Conservation (phyloP, 2,113 vertebrate genomes). For the Brachirus orientalis region DNA sequence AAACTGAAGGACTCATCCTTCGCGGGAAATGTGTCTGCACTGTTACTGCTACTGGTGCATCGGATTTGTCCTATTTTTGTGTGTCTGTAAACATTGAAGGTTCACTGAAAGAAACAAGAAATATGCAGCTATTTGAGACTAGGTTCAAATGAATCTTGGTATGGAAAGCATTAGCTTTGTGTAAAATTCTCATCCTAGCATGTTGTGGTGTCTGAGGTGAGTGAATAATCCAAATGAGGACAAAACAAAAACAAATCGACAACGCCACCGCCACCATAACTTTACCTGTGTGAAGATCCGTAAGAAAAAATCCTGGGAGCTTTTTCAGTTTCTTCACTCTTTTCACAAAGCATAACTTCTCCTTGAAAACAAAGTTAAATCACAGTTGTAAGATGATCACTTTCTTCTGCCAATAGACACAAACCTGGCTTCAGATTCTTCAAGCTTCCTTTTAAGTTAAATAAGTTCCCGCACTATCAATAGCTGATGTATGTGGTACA, state of each 20-base stretch:
- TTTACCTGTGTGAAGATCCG: constrained; percentile 59
- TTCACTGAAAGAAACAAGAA: no score
- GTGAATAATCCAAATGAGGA: neutral
- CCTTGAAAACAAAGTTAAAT: neutral
- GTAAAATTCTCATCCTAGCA: no score
- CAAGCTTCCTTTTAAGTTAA: constrained; percentile 1
- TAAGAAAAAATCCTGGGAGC: neutral
- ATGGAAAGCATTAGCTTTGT: neutral
- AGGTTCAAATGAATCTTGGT: neutral
- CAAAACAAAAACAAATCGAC: neutral
- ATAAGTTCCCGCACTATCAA: constrained; percentile 27
- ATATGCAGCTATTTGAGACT: no score
- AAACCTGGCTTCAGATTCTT: neutral
- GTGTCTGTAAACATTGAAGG: no score
- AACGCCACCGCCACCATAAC: neutral
- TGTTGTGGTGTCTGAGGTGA: no score
- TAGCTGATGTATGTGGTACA: constrained; percentile 43
- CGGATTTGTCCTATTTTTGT: no score
- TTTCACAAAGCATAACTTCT: constrained; percentile 36
- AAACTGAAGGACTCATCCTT: no score
- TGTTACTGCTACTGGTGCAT: no score
- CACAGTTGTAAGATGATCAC: neutral
- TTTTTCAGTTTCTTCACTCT: constrained; percentile 35
- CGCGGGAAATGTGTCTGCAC: no score
- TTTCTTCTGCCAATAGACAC: neutral